Evolutionary conservation across 2,113 vertebrate genomes (phyloP).

Genomic region (Aptenodytes forsteri): DNA sequence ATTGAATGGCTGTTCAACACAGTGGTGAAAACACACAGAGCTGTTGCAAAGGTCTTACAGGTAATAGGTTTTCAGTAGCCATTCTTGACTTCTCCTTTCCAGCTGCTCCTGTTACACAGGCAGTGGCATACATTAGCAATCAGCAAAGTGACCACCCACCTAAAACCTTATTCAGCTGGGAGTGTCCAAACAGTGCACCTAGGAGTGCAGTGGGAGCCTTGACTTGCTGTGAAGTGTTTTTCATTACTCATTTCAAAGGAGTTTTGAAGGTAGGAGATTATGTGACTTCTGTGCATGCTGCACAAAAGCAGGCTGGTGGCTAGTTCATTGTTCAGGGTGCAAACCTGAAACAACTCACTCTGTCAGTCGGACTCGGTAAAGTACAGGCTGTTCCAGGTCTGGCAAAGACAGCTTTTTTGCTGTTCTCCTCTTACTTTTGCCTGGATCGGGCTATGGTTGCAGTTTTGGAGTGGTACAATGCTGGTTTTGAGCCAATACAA

Average conservation of each 20-base stretch:
- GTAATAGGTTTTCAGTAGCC: neutral
- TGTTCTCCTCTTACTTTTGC: neutral
- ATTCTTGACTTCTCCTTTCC: neutral
- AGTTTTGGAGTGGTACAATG: neutral
- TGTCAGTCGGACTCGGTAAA: neutral
- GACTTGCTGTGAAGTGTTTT: neutral
- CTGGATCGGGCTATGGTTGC: neutral
- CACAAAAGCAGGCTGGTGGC: neutral
- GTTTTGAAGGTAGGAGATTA: neutral
- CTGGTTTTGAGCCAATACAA: neutral
- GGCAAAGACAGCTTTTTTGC: neutral
- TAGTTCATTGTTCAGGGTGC: neutral
- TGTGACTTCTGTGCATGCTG: neutral
- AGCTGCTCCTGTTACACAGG: neutral
- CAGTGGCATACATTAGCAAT: neutral
- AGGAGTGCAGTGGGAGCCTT: neutral
- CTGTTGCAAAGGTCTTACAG: neutral
- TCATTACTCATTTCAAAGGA: neutral
- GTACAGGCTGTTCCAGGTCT: neutral
- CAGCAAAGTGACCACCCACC: neutral
- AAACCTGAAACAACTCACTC: neutral
- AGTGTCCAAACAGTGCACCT: fast-evolving
- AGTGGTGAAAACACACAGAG: neutral
- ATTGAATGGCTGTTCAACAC: neutral
- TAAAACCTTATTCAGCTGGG: neutral